Conservation (phyloP, 2,113 vertebrate species). For the Pogonocichla stellata region DNA sequence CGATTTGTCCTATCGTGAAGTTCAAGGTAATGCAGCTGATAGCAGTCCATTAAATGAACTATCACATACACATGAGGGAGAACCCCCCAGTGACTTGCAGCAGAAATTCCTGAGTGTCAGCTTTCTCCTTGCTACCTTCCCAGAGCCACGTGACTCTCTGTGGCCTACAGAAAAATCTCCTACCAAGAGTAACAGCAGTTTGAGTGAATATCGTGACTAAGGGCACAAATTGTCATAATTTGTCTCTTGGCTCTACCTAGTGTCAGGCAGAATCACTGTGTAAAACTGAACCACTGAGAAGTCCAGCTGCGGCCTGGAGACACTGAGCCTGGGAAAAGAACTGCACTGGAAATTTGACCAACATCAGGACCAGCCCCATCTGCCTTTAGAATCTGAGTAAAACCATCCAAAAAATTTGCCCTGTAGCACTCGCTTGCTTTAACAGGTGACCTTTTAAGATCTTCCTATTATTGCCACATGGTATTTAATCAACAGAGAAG, state of each 20-base stretch:
- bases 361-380: background rate
- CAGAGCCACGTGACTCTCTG: fast-evolving
- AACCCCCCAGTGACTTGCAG: background rate
- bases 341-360: background rate
- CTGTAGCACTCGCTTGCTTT: background rate
- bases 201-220: background rate
- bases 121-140: background rate
- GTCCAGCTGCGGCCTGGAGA: background rate
- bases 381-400: background rate
- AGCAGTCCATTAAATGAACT: background rate
- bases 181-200: background rate
- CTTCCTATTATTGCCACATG: background rate
- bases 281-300: background rate
- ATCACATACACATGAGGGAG: background rate
- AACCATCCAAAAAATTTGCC: background rate
- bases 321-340: background rate
- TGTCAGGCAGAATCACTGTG: background rate
- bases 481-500: constrained; percentile 27
- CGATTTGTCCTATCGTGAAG: fast-evolving
- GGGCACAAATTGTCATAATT: background rate
- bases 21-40: background rate
- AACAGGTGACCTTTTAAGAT: background rate
- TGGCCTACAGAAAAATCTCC: background rate
- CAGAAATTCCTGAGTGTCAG: background rate
- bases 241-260: background rate